Evolutionary conservation across 1,140 invertebrate species (phyloP).

Genomic region (Chironomus tepperi): DNA sequence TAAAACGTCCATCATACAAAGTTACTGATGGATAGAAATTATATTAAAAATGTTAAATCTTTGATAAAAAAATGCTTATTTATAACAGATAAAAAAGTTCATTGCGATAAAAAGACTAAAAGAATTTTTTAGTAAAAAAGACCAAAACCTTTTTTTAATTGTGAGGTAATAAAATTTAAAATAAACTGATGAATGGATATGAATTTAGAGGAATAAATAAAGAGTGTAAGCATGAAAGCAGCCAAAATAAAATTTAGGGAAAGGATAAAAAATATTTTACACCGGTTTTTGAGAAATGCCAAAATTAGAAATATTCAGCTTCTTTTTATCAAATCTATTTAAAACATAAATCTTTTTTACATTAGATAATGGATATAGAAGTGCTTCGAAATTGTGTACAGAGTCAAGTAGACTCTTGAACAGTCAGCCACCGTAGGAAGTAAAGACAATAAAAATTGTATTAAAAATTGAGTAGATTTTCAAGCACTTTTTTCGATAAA

Average conservation of each 20-base stretch:
- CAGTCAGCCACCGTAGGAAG: no score
- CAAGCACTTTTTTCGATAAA: no score
- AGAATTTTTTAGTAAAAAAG: background rate
- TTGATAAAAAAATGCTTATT: constrained; percentile 22
- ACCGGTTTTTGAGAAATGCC: background rate
- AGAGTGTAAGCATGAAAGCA: background rate
- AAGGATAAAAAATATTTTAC: background rate
- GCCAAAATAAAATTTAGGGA: background rate
- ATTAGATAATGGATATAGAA: no score
- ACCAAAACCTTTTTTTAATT: background rate
- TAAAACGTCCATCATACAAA: no score
- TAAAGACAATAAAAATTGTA: no score
- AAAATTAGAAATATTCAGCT: background rate
- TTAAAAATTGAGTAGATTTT: no score
- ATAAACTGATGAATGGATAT: background rate
- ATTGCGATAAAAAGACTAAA: background rate
- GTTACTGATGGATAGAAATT: no score
- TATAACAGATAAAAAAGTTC: background rate
- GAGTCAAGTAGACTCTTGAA: no score
- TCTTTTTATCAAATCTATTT: no score
- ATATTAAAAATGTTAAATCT: background rate
- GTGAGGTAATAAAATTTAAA: background rate
- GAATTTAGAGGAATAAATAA: background rate
- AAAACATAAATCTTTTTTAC: no score
- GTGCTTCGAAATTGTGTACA: no score